Conservation (phyloP, 2,113 vertebrate species). For the Etheostoma spectabile region DNA sequence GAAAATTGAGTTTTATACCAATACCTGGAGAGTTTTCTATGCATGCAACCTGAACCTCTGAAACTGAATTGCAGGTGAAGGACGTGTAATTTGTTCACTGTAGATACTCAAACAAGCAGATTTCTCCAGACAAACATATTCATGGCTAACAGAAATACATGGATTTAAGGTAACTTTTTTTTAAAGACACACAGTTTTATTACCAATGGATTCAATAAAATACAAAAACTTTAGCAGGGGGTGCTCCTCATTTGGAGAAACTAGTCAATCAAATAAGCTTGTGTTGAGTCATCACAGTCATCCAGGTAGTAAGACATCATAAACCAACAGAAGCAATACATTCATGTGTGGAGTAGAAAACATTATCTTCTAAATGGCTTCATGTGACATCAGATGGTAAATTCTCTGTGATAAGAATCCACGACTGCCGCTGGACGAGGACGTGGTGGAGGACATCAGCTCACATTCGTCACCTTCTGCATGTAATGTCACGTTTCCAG, state of each 20-base stretch:
- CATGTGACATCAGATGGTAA: neutral
- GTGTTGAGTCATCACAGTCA: neutral
- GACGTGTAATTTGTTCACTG: neutral
- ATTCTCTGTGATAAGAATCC: constrained; percentile 15
- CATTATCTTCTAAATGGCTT: neutral
- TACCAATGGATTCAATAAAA: neutral
- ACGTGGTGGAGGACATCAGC: neutral
- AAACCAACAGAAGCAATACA: neutral
- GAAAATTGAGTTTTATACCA: neutral
- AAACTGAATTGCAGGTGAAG: neutral
- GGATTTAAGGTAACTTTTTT: neutral
- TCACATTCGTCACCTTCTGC: constrained; percentile 9
- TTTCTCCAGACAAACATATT: neutral
- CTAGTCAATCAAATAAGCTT: neutral
- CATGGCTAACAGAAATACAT: neutral
- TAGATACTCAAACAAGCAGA: neutral
- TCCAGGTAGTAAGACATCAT: neutral
- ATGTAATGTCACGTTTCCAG: constrained; percentile 27
- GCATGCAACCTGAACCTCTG: neutral
- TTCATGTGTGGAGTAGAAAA: neutral
- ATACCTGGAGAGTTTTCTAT: neutral
- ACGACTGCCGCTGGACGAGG: neutral
- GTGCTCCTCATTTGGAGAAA: neutral
- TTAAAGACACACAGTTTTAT: neutral
- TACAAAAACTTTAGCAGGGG: neutral